Base-by-base conservation (phyloP, 1,140 invertebrate species). In the Teleopsis dalmanni region DNA sequence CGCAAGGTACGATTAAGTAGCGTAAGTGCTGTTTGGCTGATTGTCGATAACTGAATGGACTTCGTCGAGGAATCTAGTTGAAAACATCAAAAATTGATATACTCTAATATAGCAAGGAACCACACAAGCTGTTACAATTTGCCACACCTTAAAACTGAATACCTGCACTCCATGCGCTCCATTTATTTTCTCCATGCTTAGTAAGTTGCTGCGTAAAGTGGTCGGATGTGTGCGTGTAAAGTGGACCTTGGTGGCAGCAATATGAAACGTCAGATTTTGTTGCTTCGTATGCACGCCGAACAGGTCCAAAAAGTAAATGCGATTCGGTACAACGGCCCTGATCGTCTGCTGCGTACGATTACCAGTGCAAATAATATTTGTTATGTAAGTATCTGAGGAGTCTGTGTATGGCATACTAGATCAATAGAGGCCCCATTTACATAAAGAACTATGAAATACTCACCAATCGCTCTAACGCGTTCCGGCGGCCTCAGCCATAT, bases 131-230 rank as follows among this genome's bases (percentile, higher is more conserved):
- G 13, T 14, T 13, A n/a, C 18, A 19, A 26, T 27, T 1, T 34
- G 18, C 23, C n/a, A 43, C 34, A 70, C 67, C 57, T 70, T 70
- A 49, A 57, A 70, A 52, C 64, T 70, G 42, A 65, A 70, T 13
- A 67, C 60, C 45, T 62, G 59, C 2, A 57, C 59, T 1, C 60
- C 62, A 27, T 63, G 59, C 44, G 63, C 42, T 1, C 62, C 66
- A 0, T 60, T 56, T 19, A 70, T 65, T 53, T 64, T 63, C 3
- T 58, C 57, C 34, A 60, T 51, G 11, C 53, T 47, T 5, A 70
- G 44, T 1, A 50, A 43, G 51, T 70, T 60, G 19, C 56, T 59
- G 1, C 57, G 41, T 14, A 70, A 36, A 1, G 51, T 41, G 22
- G 51, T 43, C 0, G 67, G 67, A 48, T 70, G 64, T 0, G 62